phyloP scores from a whole-genome alignment of 1,140 invertebrate genomes.

The Hyles vespertilio region DNA sequence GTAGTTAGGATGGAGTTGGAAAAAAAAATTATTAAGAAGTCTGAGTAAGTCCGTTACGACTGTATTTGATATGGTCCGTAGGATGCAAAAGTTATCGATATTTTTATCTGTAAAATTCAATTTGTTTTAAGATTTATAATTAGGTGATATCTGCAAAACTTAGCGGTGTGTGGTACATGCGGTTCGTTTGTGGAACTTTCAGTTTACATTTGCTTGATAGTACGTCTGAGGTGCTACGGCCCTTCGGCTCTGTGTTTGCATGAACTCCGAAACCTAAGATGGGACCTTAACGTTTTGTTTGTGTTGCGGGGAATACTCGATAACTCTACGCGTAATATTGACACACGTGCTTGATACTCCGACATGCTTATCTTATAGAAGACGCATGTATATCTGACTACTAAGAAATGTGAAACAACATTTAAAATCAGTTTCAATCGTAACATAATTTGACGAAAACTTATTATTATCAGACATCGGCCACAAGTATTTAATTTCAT shows the following conservation, averaged over 20 bases:
- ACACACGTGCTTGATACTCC: not conserved
- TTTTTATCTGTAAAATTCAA: constrained; percentile 60
- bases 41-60: constrained; percentile 52
- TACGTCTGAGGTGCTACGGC: constrained; percentile 28
- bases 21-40: constrained; percentile 56
- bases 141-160: constrained; percentile 54
- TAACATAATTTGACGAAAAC: no score
- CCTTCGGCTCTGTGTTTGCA: constrained; percentile 30
- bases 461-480: no score
- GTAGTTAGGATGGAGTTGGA: constrained; percentile 62
- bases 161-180: constrained; percentile 38
- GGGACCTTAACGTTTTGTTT: constrained; percentile 26
- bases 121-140: constrained; percentile 67
- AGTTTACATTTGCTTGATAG: constrained; percentile 39
- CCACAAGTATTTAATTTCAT: no score
- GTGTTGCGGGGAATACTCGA: constrained; percentile 14
- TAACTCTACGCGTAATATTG: constrained; percentile 32
- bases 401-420: not conserved
- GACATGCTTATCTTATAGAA: not conserved
- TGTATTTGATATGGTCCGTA: constrained; percentile 58
- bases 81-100: constrained; percentile 55
- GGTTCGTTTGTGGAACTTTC: constrained; percentile 35
- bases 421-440: no score
- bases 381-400: not conserved
- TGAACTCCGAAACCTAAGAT: constrained; percentile 57